These are phyloP conservation scores for Pterois miles DNA, from an alignment of 2,797 vertebrate species.

Conservation along the genomic window DNA sequence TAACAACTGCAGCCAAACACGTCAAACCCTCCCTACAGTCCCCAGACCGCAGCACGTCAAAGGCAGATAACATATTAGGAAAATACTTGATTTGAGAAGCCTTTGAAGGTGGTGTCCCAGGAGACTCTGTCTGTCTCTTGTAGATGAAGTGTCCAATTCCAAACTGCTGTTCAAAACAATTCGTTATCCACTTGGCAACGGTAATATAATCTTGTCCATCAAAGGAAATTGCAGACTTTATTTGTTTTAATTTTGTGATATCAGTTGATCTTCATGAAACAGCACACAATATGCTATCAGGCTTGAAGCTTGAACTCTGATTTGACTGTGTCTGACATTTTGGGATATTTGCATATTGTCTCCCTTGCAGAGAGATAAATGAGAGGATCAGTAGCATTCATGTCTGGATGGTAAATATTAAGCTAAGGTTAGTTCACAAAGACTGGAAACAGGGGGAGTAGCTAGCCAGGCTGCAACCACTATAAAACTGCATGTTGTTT, in stretches of 20 bases:
- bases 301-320: neutral
- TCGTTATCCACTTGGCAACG: neutral
- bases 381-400: neutral
- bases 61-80: constrained; percentile 59
- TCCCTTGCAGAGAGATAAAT: neutral
- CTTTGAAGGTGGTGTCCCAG: constrained; percentile 47
- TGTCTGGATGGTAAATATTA: neutral
- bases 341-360: neutral
- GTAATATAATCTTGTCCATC: neutral
- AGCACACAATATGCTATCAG: neutral
- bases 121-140: constrained; percentile 7
- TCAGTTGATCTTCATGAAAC: neutral
- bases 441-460: neutral
- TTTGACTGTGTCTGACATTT: neutral
- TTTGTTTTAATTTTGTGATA: neutral
- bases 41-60: constrained; percentile 57
- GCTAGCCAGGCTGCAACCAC: neutral
- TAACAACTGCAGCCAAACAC: constrained; percentile 68
- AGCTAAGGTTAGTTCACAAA: neutral
- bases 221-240: neutral
- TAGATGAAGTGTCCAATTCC: constrained; percentile 9
- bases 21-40: constrained; percentile 59
- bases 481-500: neutral
- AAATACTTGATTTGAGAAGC: constrained; percentile 48
- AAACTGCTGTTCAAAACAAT: constrained; percentile 22